A percentile compares a stretch with the other conserved stretches of the same genome.
Evolutionary conservation across 2,113 vertebrate genomes (phyloP).

Genomic region (Caloenas nicobarica): DNA sequence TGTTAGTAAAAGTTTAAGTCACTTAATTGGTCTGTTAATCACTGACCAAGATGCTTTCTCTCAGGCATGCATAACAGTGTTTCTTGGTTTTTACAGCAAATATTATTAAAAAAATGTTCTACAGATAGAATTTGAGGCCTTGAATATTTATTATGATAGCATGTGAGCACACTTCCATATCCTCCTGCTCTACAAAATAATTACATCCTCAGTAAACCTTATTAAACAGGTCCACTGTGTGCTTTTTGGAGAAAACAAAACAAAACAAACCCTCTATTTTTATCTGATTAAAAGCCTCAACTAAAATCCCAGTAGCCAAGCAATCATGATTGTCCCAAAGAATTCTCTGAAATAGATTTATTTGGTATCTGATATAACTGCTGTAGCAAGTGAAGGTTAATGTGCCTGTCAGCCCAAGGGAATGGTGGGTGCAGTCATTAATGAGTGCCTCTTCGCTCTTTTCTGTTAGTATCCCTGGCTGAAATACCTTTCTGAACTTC

Average conservation of each 20-base stretch:
- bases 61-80: background rate
- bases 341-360: background rate
- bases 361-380: background rate
- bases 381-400: background rate
- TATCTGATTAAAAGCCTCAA: background rate
- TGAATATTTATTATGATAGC: background rate
- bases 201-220: background rate
- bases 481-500: background rate
- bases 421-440: background rate
- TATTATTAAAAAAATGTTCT: background rate
- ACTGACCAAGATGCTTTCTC: background rate
- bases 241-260: background rate
- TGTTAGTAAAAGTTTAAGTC: constrained; percentile 24
- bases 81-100: background rate
- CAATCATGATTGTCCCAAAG: background rate
- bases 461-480: background rate
- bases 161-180: background rate
- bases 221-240: background rate
- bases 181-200: background rate
- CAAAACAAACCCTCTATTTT: background rate
- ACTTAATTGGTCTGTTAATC: constrained; percentile 48
- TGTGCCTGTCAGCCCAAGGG: background rate
- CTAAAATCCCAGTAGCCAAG: background rate
- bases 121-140: background rate
- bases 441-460: background rate